A percentile compares a stretch with the other conserved stretches of the same genome.
Conservation (phyloP, 2,888 invertebrate genomes). For the Cosmopolites sordidus region DNA sequence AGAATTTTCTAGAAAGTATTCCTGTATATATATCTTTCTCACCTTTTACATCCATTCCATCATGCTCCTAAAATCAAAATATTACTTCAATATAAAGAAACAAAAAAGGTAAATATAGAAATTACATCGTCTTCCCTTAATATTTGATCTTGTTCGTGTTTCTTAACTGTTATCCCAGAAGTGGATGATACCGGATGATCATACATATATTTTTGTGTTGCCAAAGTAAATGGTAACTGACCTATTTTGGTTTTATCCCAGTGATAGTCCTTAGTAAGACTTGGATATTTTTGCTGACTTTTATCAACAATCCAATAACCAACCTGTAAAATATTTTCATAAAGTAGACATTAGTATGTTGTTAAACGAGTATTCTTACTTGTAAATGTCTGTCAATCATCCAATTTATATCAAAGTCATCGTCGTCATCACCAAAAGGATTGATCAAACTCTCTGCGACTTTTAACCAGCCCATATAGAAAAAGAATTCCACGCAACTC, state of each 20-base stretch:
- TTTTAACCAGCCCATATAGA: slow-evolving; percentile 87
- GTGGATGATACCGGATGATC: slow-evolving; percentile 83
- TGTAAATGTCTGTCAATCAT: slow-evolving; percentile 82
- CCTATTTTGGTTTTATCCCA: slow-evolving; percentile 62
- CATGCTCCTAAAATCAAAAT: too few relatives aligned
- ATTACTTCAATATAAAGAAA: too few relatives aligned
- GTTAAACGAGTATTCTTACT: too few relatives aligned
- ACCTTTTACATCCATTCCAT: too few relatives aligned
- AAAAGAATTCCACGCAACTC: slow-evolving; percentile 80
- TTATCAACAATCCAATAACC: slow-evolving; percentile 89
- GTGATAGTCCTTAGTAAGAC: slow-evolving; percentile 78
- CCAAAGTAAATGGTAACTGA: slow-evolving; percentile 80
- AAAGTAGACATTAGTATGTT: too few relatives aligned
- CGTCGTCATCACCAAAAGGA: slow-evolving; percentile 86
- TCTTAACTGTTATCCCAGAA: slow-evolving; percentile 68
- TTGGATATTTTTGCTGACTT: slow-evolving; percentile 87
- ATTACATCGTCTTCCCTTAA: slow-evolving; percentile 33
- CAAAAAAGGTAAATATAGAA: too few relatives aligned
- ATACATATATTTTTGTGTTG: slow-evolving; percentile 72
- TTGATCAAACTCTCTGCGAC: slow-evolving; percentile 89
- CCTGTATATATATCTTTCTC: too few relatives aligned
- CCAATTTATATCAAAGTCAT: slow-evolving; percentile 89
- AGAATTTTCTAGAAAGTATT: too few relatives aligned
- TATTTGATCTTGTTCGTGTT: slow-evolving; percentile 52
- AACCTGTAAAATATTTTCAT: slow-evolving; percentile 56